Percentiles rank a stretch among this genome's conserved stretches.
Evolutionary conservation across 1,140 invertebrate species (phyloP).

Genomic region (Zaprionus lachaisei): DNA sequence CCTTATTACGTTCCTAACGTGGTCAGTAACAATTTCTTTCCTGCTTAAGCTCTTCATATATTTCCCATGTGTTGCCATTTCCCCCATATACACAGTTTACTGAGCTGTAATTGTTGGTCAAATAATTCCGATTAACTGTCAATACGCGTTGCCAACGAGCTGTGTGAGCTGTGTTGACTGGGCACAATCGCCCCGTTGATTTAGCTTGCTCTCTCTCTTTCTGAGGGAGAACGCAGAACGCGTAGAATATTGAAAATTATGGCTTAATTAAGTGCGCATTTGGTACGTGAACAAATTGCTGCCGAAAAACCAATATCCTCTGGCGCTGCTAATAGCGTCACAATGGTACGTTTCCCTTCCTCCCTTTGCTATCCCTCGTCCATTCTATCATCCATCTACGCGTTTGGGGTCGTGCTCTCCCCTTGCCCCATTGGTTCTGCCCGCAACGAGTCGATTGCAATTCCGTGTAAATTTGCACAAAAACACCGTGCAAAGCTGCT

Average conservation of each 20-base stretch:
- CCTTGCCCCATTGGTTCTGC: neutral
- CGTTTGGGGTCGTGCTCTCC: neutral
- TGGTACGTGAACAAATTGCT: slow-evolving; percentile 58
- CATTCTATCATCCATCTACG: neutral
- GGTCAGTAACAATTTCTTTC: neutral
- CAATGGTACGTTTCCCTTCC: neutral
- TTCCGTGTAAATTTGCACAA: slow-evolving; percentile 68
- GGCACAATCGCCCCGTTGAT: neutral
- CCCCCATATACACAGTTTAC: neutral
- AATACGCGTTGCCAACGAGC: slow-evolving; percentile 9
- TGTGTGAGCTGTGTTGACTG: slow-evolving; percentile 1
- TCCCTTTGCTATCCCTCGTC: neutral
- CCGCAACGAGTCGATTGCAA: slow-evolving; percentile 40
- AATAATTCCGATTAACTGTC: slow-evolving; percentile 15
- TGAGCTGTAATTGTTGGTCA: neutral
- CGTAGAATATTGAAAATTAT: slow-evolving; percentile 70
- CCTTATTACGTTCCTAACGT: neutral
- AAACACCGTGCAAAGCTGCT: slow-evolving; percentile 42
- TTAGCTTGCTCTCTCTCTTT: slow-evolving; percentile 1
- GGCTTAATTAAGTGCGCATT: slow-evolving; percentile 73
- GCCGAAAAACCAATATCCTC: slow-evolving; percentile 63
- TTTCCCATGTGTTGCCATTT: neutral
- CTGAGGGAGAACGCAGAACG: neutral
- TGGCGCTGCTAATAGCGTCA: slow-evolving; percentile 13
- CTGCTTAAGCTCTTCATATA: neutral